Evolutionary conservation across 1,140 invertebrate species (phyloP), one percentile per base, ranked within the genome.

Genomic region (Drosophila tristis): DNA sequence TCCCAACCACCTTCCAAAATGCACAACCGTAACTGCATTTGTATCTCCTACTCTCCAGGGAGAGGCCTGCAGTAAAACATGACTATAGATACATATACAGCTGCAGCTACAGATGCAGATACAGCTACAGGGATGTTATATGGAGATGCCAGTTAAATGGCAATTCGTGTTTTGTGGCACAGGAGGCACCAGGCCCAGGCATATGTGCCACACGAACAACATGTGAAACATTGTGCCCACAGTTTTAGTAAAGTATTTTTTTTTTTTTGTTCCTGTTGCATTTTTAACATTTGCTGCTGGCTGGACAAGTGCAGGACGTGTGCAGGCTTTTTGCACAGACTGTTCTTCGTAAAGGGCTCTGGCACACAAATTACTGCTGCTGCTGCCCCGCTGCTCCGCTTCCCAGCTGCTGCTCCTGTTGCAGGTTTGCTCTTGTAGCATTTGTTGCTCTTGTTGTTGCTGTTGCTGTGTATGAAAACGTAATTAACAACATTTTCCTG

Each of bases 401-500:
- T n/a, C n/a, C n/a, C n/a, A n/a, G n/a, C n/a, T n/a, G n/a, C n/a
- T n/a, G 23, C 15, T 50, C 16, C 4, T 50, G 48, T 50, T n/a
- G 48, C 45, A 39, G 31, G 31, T 7, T 7, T 29, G 26, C 6
- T 29, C 6, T 6, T 29, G 1, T 26, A 31, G 58, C 26, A 58
- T 29, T 66, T 60, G 31, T 61, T 67, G 35, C 42, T 53, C 31
- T 58, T 57, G n/a, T 25, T 57, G 23, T 60, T 61, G 66, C 54
- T 54, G 63, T 59, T 78, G 80, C 57, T 85, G 71, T 85, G 74
- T 75, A 86, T 87, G 78, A 87, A 86, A 86, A 78, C 59, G 82
- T 87, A 87, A 87, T 87, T 87, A 87, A 89, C 82, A 87, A 84
- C 79, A 89, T 87, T 89, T 86, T 81, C 45, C 82, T 64, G 63